A percentile compares a stretch with the other conserved stretches of the same genome.
Evolutionary conservation across 1,140 invertebrate genomes (phyloP).

Genomic region (Drosophila santomea): DNA sequence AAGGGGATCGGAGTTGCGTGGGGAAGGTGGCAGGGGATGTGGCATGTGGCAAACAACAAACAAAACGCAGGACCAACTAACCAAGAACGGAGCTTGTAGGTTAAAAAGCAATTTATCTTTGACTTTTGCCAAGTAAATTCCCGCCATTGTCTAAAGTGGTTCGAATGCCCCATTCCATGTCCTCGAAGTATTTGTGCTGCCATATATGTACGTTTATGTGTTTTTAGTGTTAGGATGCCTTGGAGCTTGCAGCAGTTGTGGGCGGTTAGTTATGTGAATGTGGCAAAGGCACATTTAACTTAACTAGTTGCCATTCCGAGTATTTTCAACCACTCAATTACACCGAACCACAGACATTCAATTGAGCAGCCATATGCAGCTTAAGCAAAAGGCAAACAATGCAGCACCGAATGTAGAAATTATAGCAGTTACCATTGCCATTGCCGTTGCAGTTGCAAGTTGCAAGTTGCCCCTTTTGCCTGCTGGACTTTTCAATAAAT

Average conservation of each 20-base stretch:
- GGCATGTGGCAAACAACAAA: slow-evolving; percentile 64
- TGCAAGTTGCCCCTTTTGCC: slow-evolving; percentile 20
- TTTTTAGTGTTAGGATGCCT: slow-evolving; percentile 13
- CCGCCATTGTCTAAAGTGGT: slow-evolving; percentile 76
- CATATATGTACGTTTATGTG: slow-evolving; percentile 7
- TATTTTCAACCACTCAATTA: slow-evolving; percentile 76
- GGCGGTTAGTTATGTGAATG: slow-evolving; percentile 34
- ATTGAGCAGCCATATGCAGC: slow-evolving; percentile 64
- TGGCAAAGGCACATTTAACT: slow-evolving; percentile 42
- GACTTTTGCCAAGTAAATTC: slow-evolving; percentile 76
- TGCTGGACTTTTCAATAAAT: slow-evolving; percentile 67
- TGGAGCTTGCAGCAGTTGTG: slow-evolving; percentile 9
- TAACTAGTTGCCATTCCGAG: slow-evolving; percentile 67
- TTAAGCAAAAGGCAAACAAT: slow-evolving; percentile 71
- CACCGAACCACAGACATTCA: slow-evolving; percentile 61
- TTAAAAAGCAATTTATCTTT: slow-evolving; percentile 82
- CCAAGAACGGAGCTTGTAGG: slow-evolving; percentile 70
- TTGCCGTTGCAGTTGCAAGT: slow-evolving; percentile 17
- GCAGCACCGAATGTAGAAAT: slow-evolving; percentile 23
- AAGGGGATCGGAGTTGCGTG: background rate
- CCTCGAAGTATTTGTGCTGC: background rate
- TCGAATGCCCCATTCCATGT: slow-evolving; percentile 29
- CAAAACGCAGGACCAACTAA: slow-evolving; percentile 62
- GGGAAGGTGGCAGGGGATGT: slow-evolving; percentile 7
- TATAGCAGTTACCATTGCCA: slow-evolving; percentile 17